Evolutionary conservation across 53 echinoderm and acorn worm species (phyloP).

Genomic region (Zoroaster sp.): DNA sequence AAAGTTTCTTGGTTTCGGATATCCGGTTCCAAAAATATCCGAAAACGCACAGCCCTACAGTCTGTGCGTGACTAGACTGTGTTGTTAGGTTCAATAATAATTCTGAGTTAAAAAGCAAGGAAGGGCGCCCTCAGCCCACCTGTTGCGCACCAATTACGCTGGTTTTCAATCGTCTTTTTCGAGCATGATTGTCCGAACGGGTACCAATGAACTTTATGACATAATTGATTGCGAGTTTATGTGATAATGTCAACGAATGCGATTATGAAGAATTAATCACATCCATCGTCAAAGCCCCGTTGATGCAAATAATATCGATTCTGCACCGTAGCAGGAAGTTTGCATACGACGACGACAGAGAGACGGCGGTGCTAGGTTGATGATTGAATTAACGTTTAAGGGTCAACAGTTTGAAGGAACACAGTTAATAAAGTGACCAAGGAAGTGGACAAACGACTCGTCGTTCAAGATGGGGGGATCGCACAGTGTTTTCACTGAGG

Average conservation of each 20-base stretch:
- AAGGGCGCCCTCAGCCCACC: constrained; percentile 16
- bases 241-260: too few species aligned
- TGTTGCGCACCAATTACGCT: constrained; percentile 1
- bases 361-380: background rate
- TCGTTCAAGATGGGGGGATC: constrained; percentile 72
- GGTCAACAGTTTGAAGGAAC: too few species aligned
- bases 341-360: background rate
- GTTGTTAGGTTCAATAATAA: too few species aligned
- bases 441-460: background rate
- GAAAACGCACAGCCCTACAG: too few species aligned
- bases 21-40: too few species aligned
- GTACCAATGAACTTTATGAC: background rate
- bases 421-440: too few species aligned
- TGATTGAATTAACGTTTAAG: too few species aligned
- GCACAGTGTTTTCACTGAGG: constrained; percentile 80
- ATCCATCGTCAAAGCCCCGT: background rate
- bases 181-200: background rate
- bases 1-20: too few species aligned
- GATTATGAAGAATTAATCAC: too few species aligned
- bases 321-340: background rate
- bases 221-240: background rate
- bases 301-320: background rate
- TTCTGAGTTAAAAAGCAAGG: background rate
- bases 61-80: too few species aligned
- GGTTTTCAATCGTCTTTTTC: background rate